Evolutionary conservation across 2,888 invertebrate genomes (phyloP).

Genomic region (Heliconius hortense): DNA sequence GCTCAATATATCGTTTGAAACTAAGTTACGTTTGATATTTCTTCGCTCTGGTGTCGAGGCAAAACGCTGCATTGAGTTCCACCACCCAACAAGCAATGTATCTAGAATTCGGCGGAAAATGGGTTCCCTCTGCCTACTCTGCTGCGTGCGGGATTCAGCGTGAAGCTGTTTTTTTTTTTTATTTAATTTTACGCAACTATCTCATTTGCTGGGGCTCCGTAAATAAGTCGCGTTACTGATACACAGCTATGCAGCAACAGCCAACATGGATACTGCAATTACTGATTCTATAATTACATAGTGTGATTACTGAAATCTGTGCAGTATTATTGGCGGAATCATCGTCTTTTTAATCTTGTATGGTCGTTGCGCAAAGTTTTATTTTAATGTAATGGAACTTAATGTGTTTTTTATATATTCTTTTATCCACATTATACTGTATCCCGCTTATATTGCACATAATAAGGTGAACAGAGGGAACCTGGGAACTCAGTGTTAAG

Average conservation of each 20-base stretch:
- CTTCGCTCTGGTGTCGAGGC: too few species aligned
- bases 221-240: slow-evolving; percentile 28
- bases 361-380: neutral
- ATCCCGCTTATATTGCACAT: too few species aligned
- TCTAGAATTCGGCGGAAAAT: too few species aligned
- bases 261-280: slow-evolving; percentile 5
- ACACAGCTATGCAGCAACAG: slow-evolving; percentile 14
- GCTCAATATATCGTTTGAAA: too few species aligned
- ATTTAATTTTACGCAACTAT: slow-evolving; percentile 15
- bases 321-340: neutral
- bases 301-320: slow-evolving; percentile 6
- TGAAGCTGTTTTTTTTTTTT: too few species aligned
- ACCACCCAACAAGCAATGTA: too few species aligned
- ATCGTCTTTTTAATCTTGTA: slow-evolving; percentile 7
- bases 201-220: slow-evolving; percentile 17
- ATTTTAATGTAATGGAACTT: neutral
- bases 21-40: too few species aligned
- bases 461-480: too few species aligned
- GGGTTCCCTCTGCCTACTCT: too few species aligned
- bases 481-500: too few species aligned
- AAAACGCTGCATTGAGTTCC: too few species aligned
- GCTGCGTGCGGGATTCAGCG: too few species aligned
- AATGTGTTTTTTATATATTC: neutral
- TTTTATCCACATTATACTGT: neutral
- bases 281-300: slow-evolving; percentile 23